phyloP scores from a whole-genome alignment of 1,140 invertebrate species.

The Episyrphus balteatus region DNA sequence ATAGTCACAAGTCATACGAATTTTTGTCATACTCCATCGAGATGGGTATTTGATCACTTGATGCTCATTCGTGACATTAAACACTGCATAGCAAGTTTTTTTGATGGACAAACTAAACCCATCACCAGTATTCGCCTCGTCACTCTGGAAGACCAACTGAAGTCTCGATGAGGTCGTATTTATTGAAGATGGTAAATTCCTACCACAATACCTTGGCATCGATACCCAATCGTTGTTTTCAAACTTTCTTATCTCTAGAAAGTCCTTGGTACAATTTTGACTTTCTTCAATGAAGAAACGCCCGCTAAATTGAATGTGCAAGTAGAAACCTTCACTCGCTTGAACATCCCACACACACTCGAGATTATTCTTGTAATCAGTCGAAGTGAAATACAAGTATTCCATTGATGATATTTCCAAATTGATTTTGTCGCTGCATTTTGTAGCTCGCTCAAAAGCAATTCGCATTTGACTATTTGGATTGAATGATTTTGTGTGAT shows the following conservation, averaged over 20 bases:
- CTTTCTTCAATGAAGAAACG: constrained; percentile 64
- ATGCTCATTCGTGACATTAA: constrained; percentile 39
- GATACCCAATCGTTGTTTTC: constrained; percentile 40
- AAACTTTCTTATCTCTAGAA: constrained; percentile 45
- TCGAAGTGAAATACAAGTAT: constrained; percentile 8
- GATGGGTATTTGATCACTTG: constrained; percentile 39
- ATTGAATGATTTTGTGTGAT: constrained; percentile 8
- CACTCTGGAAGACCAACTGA: constrained; percentile 58
- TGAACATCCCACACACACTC: constrained; percentile 70
- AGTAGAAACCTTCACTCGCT: constrained; percentile 46
- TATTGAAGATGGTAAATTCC: constrained; percentile 44
- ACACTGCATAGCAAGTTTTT: constrained; percentile 55
- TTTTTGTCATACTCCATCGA: constrained; percentile 35
- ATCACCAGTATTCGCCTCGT: constrained; percentile 50
- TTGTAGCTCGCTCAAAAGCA: background rate
- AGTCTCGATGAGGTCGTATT: constrained; percentile 51
- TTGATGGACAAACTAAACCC: constrained; percentile 55
- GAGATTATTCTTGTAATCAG: constrained; percentile 41
- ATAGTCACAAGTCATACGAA: too few relatives aligned
- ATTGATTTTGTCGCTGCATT: background rate
- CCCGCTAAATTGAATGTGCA: constrained; percentile 40
- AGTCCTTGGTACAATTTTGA: constrained; percentile 66
- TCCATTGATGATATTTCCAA: background rate
- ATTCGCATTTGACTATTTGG: constrained; percentile 6
- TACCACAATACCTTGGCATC: constrained; percentile 58